Evolutionary conservation across 1,140 invertebrate genomes (phyloP).

Genomic region (Hydropsyche tenuis): DNA sequence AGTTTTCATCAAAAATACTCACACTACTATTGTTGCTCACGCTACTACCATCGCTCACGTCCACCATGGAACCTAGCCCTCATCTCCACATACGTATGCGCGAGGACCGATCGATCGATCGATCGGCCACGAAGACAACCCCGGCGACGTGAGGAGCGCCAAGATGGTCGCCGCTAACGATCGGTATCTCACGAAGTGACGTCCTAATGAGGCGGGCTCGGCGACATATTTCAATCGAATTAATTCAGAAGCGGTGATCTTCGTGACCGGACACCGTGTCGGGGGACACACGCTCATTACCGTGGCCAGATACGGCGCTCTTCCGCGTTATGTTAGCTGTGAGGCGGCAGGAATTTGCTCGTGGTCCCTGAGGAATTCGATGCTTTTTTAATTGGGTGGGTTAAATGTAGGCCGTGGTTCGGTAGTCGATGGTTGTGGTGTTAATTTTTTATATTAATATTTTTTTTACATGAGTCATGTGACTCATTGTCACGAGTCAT

Average conservation of each 20-base stretch:
- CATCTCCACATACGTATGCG: background rate
- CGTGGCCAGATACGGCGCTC: slow-evolving; percentile 21
- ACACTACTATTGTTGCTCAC: no score
- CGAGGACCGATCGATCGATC: slow-evolving; percentile 42
- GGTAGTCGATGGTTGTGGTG: no score
- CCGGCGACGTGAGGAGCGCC: slow-evolving; percentile 30
- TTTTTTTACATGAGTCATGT: no score
- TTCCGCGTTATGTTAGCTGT: slow-evolving; percentile 8
- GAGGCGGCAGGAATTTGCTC: background rate
- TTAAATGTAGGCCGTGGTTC: no score
- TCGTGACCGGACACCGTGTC: slow-evolving; percentile 44
- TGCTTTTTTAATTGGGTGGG: no score
- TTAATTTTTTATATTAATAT: no score
- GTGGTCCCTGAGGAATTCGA: background rate
- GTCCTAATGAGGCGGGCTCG: background rate
- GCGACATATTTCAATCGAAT: slow-evolving; percentile 45
- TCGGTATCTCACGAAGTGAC: no score
- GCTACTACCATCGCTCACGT: no score
- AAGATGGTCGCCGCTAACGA: no score
- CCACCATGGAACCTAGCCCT: no score
- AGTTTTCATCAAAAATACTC: no score
- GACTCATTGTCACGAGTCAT: no score
- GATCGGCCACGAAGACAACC: slow-evolving; percentile 22
- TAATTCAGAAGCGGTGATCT: slow-evolving; percentile 42
- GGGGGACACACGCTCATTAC: slow-evolving; percentile 42